A percentile compares a stretch with the other conserved stretches of the same genome.
These are phyloP conservation scores for Hippocampus comes DNA, from an alignment of 2,113 vertebrate species.

Conservation along the genomic window DNA sequence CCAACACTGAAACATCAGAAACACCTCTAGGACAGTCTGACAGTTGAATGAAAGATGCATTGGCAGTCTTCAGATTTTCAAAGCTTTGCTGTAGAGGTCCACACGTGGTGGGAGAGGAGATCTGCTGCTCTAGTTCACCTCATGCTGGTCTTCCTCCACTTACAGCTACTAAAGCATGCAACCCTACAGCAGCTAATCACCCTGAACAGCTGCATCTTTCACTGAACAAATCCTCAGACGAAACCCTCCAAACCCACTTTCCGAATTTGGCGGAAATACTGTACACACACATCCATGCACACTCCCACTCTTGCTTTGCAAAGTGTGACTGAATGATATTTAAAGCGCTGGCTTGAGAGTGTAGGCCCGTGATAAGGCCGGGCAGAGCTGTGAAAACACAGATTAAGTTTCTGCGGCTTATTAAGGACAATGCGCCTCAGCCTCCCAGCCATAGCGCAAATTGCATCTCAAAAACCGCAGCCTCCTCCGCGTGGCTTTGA, in stretches of 20 bases:
- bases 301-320: constrained; percentile 47
- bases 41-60: constrained; percentile 19
- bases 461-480: constrained; percentile 61
- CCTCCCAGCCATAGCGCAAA: constrained; percentile 57
- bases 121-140: constrained; percentile 47
- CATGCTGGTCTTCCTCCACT: constrained; percentile 32
- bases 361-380: constrained; percentile 68
- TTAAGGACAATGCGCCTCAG: constrained; percentile 50
- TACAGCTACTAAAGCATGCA: constrained; percentile 46
- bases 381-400: constrained; percentile 74
- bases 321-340: constrained; percentile 60
- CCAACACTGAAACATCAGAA: constrained; percentile 13
- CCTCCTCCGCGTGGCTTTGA: constrained; percentile 50
- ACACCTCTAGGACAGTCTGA: constrained; percentile 18
- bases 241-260: constrained; percentile 44
- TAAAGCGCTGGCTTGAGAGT: constrained; percentile 57
- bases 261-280: constrained; percentile 38
- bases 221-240: constrained; percentile 58
- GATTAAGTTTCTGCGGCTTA: constrained; percentile 75
- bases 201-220: constrained; percentile 60
- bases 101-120: constrained; percentile 36
- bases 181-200: constrained; percentile 62
- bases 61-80: constrained; percentile 13
- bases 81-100: constrained; percentile 36
- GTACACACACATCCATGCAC: constrained; percentile 32